A percentile compares a stretch with the other conserved stretches of the same genome.
Conservation (phyloP, 2,113 vertebrate species). For the Lepus europaeus region DNA sequence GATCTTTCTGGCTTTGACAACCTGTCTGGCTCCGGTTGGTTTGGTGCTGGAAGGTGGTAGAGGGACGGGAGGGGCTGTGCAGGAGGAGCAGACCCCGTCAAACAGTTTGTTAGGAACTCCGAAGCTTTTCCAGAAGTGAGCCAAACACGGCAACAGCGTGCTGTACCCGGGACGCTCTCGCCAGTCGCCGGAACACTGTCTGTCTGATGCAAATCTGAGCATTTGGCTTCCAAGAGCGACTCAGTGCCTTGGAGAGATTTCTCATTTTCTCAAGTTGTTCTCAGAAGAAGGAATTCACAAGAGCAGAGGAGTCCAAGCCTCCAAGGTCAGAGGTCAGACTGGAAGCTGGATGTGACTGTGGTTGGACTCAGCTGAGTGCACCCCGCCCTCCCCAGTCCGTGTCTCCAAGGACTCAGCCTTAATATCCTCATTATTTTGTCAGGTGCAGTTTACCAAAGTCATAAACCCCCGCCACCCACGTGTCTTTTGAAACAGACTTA, state of each 20-base stretch:
- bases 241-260: not conserved
- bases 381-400: not conserved
- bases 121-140: not conserved
- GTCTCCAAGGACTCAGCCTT: not conserved
- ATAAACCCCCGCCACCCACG: not conserved
- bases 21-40: not conserved
- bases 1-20: not conserved
- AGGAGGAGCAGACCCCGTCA: not conserved
- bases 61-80: accelerated
- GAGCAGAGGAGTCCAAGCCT: not conserved
- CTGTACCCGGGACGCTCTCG: not conserved
- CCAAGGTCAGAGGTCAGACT: not conserved
- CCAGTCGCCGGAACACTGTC: not conserved
- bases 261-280: not conserved
- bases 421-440: constrained; percentile 57
- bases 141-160: not conserved
- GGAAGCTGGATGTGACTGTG: not conserved
- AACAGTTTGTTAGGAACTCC: not conserved
- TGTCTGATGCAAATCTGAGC: not conserved
- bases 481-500: constrained; percentile 9
- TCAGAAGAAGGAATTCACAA: constrained; percentile 31
- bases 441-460: constrained; percentile 57
- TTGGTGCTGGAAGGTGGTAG: not conserved
- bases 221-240: not conserved
- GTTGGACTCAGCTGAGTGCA: too few relatives aligned